These are phyloP conservation scores for Acanthopagrus latus DNA, from an alignment of 2,797 vertebrate genomes.

Conservation along the genomic window DNA sequence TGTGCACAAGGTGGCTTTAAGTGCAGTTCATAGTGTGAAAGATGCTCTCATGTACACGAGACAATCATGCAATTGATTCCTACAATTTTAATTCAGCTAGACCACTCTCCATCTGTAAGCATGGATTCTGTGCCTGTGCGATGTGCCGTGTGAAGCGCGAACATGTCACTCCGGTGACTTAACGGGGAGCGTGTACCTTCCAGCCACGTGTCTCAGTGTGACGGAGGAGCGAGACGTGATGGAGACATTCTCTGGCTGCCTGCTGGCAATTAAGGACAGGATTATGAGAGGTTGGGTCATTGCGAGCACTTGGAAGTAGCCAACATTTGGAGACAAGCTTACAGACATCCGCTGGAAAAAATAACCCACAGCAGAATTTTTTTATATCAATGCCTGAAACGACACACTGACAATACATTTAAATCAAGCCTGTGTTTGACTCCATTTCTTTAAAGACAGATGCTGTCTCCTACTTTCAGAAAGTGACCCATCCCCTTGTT, in stretches of 20 bases:
- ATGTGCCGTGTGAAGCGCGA: conserved; percentile 38
- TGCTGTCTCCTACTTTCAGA: conserved; percentile 1
- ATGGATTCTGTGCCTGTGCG: conserved; percentile 48
- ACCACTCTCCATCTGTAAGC: conserved; percentile 21
- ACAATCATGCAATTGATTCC: not conserved
- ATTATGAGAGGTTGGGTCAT: conserved; percentile 33
- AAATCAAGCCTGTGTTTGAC: conserved; percentile 3
- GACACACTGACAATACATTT: conserved; percentile 5
- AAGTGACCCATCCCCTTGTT: conserved; percentile 44
- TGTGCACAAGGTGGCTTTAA: conserved; percentile 19
- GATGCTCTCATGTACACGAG: conserved; percentile 13
- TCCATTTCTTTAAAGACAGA: conserved; percentile 4
- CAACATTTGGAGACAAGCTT: not conserved
- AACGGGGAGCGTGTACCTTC: conserved; percentile 38
- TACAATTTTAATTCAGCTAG: conserved; percentile 18
- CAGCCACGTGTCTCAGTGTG: conserved; percentile 38
- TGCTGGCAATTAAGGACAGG: conserved; percentile 19
- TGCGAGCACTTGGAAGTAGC: conserved; percentile 4
- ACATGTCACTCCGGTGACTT: conserved; percentile 41
- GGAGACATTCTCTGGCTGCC: conserved; percentile 35
- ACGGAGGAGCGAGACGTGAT: conserved; percentile 24
- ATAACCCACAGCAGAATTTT: conserved; percentile 6
- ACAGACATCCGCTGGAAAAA: not conserved
- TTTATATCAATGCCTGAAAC: conserved; percentile 1
- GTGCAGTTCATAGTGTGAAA: conserved; percentile 27